phyloP scores from a whole-genome alignment of 2,113 vertebrate genomes.

The Oreocharis arfaki region DNA sequence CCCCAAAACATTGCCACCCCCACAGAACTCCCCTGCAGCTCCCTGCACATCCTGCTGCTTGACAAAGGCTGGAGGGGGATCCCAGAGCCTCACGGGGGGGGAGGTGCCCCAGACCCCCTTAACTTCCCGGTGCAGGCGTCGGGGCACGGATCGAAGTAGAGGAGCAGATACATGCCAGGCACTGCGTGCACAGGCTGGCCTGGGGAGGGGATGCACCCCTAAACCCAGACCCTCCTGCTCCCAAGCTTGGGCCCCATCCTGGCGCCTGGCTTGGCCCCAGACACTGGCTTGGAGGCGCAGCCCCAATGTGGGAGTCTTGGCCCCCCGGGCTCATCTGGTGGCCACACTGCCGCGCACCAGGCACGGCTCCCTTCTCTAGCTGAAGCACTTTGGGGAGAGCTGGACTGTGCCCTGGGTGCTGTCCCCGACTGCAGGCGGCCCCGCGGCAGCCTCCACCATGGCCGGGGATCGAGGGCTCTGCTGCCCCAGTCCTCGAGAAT shows the following conservation, averaged over 20 bases:
- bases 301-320: accelerated
- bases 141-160: accelerated
- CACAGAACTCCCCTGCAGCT: neutral
- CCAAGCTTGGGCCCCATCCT: neutral
- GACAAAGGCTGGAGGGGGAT: neutral
- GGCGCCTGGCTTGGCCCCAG: accelerated
- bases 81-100: accelerated
- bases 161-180: neutral
- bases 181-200: accelerated
- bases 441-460: accelerated
- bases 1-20: accelerated
- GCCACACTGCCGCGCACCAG: neutral
- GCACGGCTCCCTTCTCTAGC: accelerated
- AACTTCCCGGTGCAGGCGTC: accelerated
- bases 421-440: accelerated
- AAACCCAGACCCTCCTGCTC: neutral
- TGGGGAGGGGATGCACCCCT: too few relatives aligned
- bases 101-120: neutral
- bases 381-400: accelerated
- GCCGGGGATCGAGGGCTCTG: accelerated
- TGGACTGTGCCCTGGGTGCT: neutral
- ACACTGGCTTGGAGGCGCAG: accelerated
- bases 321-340: accelerated
- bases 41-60: accelerated
- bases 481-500: accelerated